Conservation (phyloP, 2,888 invertebrate species). For the Brachyptera risi region DNA sequence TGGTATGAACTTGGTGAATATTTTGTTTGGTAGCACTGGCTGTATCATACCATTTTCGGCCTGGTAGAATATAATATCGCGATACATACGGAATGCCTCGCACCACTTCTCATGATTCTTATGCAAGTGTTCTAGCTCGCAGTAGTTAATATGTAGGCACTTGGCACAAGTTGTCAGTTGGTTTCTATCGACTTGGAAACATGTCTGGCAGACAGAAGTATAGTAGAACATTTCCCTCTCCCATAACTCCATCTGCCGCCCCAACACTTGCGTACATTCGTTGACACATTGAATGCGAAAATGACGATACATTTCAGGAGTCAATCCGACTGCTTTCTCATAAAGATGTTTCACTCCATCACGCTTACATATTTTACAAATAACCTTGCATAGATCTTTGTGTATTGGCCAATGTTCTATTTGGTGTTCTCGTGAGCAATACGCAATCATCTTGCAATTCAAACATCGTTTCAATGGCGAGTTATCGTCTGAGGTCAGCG, state of each 20-base stretch:
- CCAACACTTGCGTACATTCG: slow-evolving; percentile 55
- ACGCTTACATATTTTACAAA: slow-evolving; percentile 54
- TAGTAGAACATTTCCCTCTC: slow-evolving; percentile 67
- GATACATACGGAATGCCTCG: slow-evolving; percentile 56
- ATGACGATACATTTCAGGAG: slow-evolving; percentile 55
- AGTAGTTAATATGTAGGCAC: slow-evolving; percentile 53
- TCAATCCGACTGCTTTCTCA: slow-evolving; percentile 40
- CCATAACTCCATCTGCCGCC: slow-evolving; percentile 56
- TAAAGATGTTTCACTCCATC: slow-evolving; percentile 49
- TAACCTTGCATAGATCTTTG: slow-evolving; percentile 56
- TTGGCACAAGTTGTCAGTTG: slow-evolving; percentile 52
- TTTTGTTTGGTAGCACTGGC: slow-evolving; percentile 54
- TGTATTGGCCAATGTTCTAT: slow-evolving; percentile 56
- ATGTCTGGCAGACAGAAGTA: slow-evolving; percentile 58
- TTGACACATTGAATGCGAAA: slow-evolving; percentile 59
- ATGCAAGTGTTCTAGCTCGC: slow-evolving; percentile 49
- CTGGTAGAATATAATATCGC: slow-evolving; percentile 57
- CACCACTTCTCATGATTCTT: slow-evolving; percentile 59
- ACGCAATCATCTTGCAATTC: slow-evolving; percentile 58
- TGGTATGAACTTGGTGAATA: slow-evolving; percentile 39
- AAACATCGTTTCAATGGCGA: slow-evolving; percentile 44
- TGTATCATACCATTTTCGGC: slow-evolving; percentile 54
- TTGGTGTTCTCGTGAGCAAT: slow-evolving; percentile 60
- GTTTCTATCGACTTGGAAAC: slow-evolving; percentile 53
- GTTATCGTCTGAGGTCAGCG: slow-evolving; percentile 45